A percentile compares a stretch with the other conserved stretches of the same genome.
Evolutionary conservation across 1,140 invertebrate species (phyloP).

Genomic region (Drosophila busckii): DNA sequence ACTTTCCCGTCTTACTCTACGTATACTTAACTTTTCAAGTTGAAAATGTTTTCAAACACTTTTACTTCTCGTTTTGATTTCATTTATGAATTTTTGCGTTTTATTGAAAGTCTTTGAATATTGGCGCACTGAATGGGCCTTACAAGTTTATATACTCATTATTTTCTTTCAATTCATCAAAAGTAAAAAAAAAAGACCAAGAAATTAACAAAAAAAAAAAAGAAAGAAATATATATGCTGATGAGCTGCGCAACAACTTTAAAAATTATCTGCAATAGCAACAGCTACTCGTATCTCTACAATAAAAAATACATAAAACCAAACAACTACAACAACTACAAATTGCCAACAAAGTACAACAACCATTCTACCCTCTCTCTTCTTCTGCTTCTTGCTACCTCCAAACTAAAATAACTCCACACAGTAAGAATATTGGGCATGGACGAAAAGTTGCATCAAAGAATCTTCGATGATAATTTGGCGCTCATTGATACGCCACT

Average conservation of each 20-base stretch:
- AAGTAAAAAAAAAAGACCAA: no score
- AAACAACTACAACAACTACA: conserved; percentile 32
- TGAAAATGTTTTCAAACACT: no score
- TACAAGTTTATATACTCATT: no score
- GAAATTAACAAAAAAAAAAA: conserved; percentile 2
- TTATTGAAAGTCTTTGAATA: no score
- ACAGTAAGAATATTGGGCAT: conserved; percentile 79
- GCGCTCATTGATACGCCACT: conserved; percentile 78
- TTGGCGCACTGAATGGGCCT: no score
- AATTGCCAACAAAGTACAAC: conserved; percentile 47
- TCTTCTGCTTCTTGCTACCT: conserved; percentile 59
- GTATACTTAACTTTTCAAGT: no score
- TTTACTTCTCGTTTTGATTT: no score
- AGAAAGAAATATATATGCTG: no score
- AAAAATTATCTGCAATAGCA: conserved; percentile 7
- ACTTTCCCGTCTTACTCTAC: no score
- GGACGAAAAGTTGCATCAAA: conserved; percentile 79
- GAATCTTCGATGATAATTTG: conserved; percentile 79
- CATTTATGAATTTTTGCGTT: no score
- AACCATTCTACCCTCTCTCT: conserved; percentile 62
- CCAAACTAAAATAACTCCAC: conserved; percentile 69
- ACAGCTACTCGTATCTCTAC: conserved; percentile 49
- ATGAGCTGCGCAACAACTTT: conserved; percentile 18
- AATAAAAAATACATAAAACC: conserved; percentile 16
- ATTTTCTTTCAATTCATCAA: no score